Evolutionary conservation across 1,140 invertebrate genomes (phyloP).

Genomic region (Apis mellifera): Amel_HAv3.1 CM009938.2:5445001-5445500

Average conservation of each 20-base stretch:
- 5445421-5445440: too few relatives aligned
- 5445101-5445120: not conserved
- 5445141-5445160: not conserved
- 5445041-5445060: conserved; percentile 35
- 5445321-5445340: not conserved
- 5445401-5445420: not conserved
- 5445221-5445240: conserved; percentile 18
- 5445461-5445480: too few relatives aligned
- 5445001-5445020: conserved; percentile 36
- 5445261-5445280: not conserved
- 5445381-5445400: not conserved
- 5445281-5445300: too few relatives aligned
- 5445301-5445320: not conserved
- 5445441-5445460: too few relatives aligned
- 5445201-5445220: not conserved
- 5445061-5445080: conserved; percentile 26
- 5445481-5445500: not conserved
- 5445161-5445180: not conserved
- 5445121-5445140: conserved; percentile 20
- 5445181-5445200: conserved; percentile 10
- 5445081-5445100: not conserved
- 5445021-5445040: not conserved
- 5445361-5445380: not conserved
- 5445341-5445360: not conserved
- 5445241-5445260: not conserved